Base-by-base conservation (phyloP, 2,797 vertebrate genomes). In the Paratrypauchen microcephalus region DNA sequence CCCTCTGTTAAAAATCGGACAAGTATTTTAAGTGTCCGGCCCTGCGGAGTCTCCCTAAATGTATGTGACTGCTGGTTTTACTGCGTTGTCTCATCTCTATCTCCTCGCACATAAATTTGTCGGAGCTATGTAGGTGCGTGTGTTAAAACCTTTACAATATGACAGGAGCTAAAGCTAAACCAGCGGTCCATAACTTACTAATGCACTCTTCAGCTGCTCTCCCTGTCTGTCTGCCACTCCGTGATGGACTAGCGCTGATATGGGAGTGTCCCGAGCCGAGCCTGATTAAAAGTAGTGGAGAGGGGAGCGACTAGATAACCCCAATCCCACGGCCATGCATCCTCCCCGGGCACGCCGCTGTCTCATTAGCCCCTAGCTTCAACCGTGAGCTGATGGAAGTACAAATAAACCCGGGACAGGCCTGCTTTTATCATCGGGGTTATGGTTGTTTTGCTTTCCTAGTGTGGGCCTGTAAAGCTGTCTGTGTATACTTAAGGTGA, bases 201-300 rank as follows among this genome's bases (percentile, higher is more conserved):
- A 95, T 95, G 94, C 95, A 86, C 92, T 87, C 93, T 88, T 92
- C 91, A 83, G 92, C 78, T 83, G 68, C 68, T 85, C 92, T 93
- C 91, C 92, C 92, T 82, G 88, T 87, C 92, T 93, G 94, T 95
- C 95, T 92, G 84, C 67, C 55, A 79, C 76, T 70, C 92, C 91
- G 91, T 91, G 91, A 92, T 93, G 90, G 93, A 93, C 92, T 84
- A 88, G 88, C 89, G 92, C 93, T 95, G 95, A 96, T 95, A 95
- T 47, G 94, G 94, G 94, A 95, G 94, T 94, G 93, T 90, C 92
- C 91, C 72, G 81, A 89, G 88, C 88, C 92, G 89, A 94, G 94
- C 92, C 93, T 95, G 94, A 93, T 94, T 95, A 95, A 95, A 95
- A 91, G 91, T 93, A 88, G 94, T 95, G 95, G 94, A 95, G 94